Base-by-base conservation (phyloP, 2,888 invertebrate species). In the Pasiphila rectangulata region DNA sequence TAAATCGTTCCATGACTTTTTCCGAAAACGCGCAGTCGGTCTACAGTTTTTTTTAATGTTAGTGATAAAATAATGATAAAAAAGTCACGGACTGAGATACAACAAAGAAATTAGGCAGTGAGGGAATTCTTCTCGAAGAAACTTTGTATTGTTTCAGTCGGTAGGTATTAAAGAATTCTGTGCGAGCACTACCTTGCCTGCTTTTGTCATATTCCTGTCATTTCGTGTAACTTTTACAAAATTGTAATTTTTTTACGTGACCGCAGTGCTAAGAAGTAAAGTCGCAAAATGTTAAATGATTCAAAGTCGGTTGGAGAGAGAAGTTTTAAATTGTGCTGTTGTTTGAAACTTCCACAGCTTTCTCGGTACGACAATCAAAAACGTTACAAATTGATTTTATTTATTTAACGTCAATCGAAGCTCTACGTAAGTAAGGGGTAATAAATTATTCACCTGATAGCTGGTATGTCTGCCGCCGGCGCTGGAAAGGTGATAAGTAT, bases 161-260 rank as follows among this genome's bases (percentile, higher is more conserved):
- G n/a, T n/a, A 15, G 16, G 30, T n/a, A 19, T 17, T 17, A 9
- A 32, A 15, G 7, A 32, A 17, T 17, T 32, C 32, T 32, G 17
- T 17, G 16, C 32, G 32, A 17, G 6, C 21, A 21, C 32, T 32
- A 32, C 32, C 32, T 47, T 46, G 39, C 12, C 43, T 46, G 56
- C 45, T 35, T 47, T 46, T 54, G 49, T 52, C 51, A 38, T 42
- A 48, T 51, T 10, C 32, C n/a, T n/a, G 16, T 16, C 16, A 30
- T 30, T 30, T 30, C 42, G 29, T 24, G 34, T 40, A 46, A 55
- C 44, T 55, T 44, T 23, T 36, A 25, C 16, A 21, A 38, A 42
- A 42, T 37, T 41, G 24, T 37, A 42, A 37, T 47, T 43, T 48
- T 43, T 25, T 32, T 30, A 48, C 47, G 47, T 43, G 42, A 27